Conservation (phyloP, 2,113 vertebrate genomes). For the Ursus arctos region DNA sequence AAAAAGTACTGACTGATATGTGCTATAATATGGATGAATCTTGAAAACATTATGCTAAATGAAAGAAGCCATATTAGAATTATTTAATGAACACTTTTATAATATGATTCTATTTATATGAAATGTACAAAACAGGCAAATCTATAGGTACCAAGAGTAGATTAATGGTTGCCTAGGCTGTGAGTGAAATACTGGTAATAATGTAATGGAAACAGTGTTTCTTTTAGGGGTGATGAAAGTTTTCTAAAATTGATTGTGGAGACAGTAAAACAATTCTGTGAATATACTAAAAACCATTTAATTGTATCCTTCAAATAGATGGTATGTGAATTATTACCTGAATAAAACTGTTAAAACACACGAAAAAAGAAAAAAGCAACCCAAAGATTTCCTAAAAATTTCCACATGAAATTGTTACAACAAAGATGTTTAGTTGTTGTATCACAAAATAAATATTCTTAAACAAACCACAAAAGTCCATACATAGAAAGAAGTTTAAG, state of each 20-base stretch:
- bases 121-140: neutral
- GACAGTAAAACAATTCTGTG: neutral
- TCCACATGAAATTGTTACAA: constrained; percentile 22
- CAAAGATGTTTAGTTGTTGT: neutral
- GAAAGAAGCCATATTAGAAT: neutral
- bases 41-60: neutral
- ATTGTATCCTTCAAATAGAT: neutral
- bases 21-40: neutral
- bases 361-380: neutral
- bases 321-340: neutral
- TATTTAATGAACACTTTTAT: neutral
- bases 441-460: constrained; percentile 19
- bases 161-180: neutral
- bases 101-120: neutral
- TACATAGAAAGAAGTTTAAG: neutral
- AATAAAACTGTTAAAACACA: neutral
- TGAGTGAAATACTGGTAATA: neutral
- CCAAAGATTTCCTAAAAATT: neutral
- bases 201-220: neutral
- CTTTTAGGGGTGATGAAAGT: neutral
- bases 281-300: neutral
- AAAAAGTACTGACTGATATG: neutral
- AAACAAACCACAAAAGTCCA: neutral
- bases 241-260: neutral
- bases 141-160: neutral